phyloP scores from a whole-genome alignment of 2,888 invertebrate species.

The Luffia ferchaultella region DNA sequence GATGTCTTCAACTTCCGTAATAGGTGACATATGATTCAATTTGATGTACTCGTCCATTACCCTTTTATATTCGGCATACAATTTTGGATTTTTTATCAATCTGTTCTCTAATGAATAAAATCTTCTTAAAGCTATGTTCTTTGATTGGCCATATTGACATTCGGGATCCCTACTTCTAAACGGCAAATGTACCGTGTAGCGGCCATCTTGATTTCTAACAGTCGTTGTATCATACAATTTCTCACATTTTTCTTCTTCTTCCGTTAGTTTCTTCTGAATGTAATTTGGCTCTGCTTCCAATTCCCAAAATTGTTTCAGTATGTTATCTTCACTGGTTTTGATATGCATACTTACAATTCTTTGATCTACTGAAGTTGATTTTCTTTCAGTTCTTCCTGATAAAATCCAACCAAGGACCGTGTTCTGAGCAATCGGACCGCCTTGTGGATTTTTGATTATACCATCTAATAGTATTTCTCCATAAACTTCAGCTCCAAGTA shows the following conservation, averaged over 20 bases:
- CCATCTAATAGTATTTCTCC: neutral
- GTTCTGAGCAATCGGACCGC: conserved; percentile 12
- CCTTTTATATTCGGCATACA: conserved; percentile 13
- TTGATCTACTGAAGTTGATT: neutral
- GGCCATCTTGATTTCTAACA: conserved; percentile 10
- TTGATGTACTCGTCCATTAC: conserved; percentile 12
- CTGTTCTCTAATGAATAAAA: conserved; percentile 13
- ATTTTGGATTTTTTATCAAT: conserved; percentile 9
- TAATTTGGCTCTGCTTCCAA: conserved; percentile 13
- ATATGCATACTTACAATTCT: conserved; percentile 11
- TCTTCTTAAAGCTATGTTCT: conserved; percentile 13
- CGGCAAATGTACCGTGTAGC: conserved; percentile 13
- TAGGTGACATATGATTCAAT: conserved; percentile 10
- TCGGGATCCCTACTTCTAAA: conserved; percentile 11
- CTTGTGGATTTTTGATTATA: no score
- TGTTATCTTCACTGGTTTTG: conserved; percentile 13
- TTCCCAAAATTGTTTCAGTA: conserved; percentile 16
- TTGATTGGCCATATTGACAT: conserved; percentile 12
- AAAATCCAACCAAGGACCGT: conserved; percentile 18
- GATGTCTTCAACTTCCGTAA: neutral
- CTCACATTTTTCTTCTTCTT: no score
- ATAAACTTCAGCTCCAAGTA: conserved; percentile 14
- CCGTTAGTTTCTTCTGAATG: conserved; percentile 9
- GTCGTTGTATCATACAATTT: conserved; percentile 14
- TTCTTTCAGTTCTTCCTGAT: conserved; percentile 10